Evolutionary conservation across 2,888 invertebrate species (phyloP).

Genomic region (Baronia brevicornis): DNA sequence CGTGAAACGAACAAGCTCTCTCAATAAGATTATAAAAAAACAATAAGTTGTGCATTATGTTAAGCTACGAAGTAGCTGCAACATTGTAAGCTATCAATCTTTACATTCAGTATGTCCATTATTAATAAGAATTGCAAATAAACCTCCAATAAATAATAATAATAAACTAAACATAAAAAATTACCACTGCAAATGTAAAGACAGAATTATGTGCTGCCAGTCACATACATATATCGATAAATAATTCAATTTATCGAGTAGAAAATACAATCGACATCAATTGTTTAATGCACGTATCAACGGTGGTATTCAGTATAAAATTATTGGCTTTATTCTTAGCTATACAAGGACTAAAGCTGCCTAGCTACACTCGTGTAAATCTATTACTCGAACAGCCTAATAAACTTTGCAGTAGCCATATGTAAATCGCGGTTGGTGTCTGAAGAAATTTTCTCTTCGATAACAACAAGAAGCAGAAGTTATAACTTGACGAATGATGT

Average conservation of each 20-base stretch:
- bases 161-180: constrained; percentile 8
- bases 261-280: constrained; percentile 15
- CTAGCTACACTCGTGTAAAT: constrained; percentile 5
- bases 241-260: constrained; percentile 19
- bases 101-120: no score
- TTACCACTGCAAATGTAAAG: constrained; percentile 13
- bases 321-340: neutral
- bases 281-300: constrained; percentile 15
- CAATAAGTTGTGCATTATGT: no score
- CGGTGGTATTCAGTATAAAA: neutral
- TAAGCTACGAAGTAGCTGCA: no score
- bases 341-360: neutral
- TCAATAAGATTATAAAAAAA: no score
- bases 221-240: constrained; percentile 14
- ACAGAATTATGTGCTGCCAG: constrained; percentile 15
- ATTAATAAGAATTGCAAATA: no score
- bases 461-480: constrained; percentile 12
- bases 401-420: constrained; percentile 15
- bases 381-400: constrained; percentile 13
- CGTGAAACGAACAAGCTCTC: no score
- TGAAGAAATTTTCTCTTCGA: constrained; percentile 11
- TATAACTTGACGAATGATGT: constrained; percentile 11
- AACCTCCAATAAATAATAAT: neutral
- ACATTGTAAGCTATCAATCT: no score
- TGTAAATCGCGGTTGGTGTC: constrained; percentile 18